Conservation (phyloP, 1,140 invertebrate genomes). For the Anoplolepis gracilipes region DNA sequence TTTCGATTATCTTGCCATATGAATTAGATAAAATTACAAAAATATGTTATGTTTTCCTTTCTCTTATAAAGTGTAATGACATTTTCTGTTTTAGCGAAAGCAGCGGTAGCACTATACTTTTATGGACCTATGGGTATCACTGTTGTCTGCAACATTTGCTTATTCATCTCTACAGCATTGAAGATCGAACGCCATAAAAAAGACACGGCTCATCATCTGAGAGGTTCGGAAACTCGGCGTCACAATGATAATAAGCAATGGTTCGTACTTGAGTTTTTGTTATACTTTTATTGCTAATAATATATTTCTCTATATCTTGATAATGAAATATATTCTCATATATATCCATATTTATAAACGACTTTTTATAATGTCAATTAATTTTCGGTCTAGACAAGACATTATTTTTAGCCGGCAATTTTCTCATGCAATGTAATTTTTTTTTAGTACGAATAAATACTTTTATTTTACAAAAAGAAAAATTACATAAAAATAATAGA, state of each 20-base stretch:
- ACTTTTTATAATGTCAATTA: no score
- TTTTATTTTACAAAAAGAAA: no score
- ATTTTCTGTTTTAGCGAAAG: constrained; percentile 85
- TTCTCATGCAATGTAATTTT: no score
- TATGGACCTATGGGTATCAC: constrained; percentile 90
- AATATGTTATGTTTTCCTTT: no score
- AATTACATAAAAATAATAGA: no score
- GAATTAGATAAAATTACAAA: no score
- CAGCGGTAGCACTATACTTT: constrained; percentile 89
- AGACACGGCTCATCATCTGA: constrained; percentile 87
- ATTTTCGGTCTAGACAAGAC: no score
- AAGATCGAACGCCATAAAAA: constrained; percentile 88
- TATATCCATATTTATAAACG: no score
- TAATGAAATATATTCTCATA: not conserved
- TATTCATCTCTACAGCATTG: constrained; percentile 90
- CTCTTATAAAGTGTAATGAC: no score
- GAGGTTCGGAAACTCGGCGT: constrained; percentile 87
- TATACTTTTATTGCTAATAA: not conserved
- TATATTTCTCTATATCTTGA: not conserved
- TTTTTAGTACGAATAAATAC: no score
- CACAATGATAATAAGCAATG: constrained; percentile 88
- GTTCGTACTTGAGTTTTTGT: constrained; percentile 78
- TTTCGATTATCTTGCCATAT: no score
- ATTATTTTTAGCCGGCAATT: no score
- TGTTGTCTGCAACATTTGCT: constrained; percentile 89